Percentiles rank a stretch among this genome's conserved stretches.
Conservation (phyloP, 2,888 invertebrate species). For the Trissolcus brochymenae region DNA sequence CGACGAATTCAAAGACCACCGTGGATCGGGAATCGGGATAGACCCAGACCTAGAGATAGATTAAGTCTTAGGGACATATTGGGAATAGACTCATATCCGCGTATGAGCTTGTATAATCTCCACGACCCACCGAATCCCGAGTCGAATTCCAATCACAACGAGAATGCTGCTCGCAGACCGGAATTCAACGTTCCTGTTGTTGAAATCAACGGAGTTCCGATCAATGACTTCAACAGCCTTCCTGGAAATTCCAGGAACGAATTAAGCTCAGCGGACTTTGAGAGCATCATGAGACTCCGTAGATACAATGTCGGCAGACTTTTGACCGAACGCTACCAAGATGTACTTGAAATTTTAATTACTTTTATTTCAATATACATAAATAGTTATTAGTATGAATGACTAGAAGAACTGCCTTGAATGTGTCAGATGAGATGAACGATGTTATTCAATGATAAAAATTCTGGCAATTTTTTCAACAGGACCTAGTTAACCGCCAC, state of each 20-base stretch:
- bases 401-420: too few species aligned
- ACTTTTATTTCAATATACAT: too few species aligned
- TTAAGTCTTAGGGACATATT: too few species aligned
- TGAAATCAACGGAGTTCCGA: conserved; percentile 81
- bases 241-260: conserved; percentile 43
- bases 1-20: too few species aligned
- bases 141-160: conserved; percentile 25
- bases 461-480: too few species aligned
- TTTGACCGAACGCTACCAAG: background rate
- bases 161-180: conserved; percentile 29
- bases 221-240: conserved; percentile 69
- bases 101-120: too few species aligned
- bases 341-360: background rate
- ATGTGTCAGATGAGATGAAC: too few species aligned
- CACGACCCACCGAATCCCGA: conserved; percentile 45
- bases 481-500: too few species aligned
- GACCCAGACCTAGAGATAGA: conserved; percentile 35
- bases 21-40: background rate
- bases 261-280: background rate
- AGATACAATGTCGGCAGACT: too few species aligned
- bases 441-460: too few species aligned
- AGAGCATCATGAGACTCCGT: background rate
- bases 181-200: conserved; percentile 78
- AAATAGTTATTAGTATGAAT: too few species aligned
- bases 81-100: too few species aligned